A percentile compares a stretch with the other conserved stretches of the same genome.
These are phyloP conservation scores for Amazona vittata DNA, from an alignment of 2,113 vertebrate genomes.

Conservation along the genomic window DNA sequence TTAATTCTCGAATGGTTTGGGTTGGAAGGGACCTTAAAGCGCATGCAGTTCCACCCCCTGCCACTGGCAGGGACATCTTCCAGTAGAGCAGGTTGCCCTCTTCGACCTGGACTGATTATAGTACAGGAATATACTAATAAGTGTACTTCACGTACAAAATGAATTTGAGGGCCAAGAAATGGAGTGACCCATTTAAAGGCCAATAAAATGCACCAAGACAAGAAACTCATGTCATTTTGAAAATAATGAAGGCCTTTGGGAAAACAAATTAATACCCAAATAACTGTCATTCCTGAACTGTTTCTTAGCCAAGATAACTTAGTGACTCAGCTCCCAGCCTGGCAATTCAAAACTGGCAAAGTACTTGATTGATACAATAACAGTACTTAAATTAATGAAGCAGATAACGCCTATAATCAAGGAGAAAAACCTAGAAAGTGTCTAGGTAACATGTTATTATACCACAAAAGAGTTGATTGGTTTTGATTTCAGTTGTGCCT, in stretches of 20 bases:
- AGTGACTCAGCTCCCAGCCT: conserved; percentile 7
- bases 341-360: conserved; percentile 39
- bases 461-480: conserved; percentile 13
- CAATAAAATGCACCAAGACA: not conserved
- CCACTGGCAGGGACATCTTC: not conserved
- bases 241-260: not conserved
- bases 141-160: not conserved
- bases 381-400: conserved; percentile 30
- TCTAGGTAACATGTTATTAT: not conserved
- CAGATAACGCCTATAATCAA: not conserved
- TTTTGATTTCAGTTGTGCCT: not conserved
- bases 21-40: not conserved
- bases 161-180: not conserved
- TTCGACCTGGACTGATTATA: not conserved
- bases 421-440: conserved; percentile 20
- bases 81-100: not conserved
- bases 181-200: not conserved
- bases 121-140: not conserved
- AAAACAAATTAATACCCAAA: conserved; percentile 28
- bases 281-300: conserved; percentile 2
- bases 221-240: not conserved
- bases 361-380: conserved; percentile 11
- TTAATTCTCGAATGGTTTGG: not conserved
- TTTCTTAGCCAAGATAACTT: not conserved
- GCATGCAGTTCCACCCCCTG: not conserved